phyloP scores from a whole-genome alignment of 1,140 invertebrate species.

The Brachionus paranguensis region DNA sequence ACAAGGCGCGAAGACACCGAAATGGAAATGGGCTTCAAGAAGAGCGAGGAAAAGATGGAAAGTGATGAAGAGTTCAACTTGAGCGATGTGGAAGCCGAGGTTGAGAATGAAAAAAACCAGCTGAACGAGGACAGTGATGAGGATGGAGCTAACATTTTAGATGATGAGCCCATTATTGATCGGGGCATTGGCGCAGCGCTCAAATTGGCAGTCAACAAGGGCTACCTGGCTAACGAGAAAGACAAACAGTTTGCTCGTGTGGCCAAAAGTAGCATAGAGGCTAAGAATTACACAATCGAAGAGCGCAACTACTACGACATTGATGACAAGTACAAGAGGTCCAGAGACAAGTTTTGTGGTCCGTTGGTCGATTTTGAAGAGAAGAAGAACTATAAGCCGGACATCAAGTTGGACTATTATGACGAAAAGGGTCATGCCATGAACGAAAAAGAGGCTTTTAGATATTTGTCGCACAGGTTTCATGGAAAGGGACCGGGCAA shows the following conservation, averaged over 20 bases:
- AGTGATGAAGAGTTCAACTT: conserved; percentile 34
- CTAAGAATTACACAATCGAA: conserved; percentile 87
- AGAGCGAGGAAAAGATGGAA: not conserved
- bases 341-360: conserved; percentile 68
- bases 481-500: conserved; percentile 98
- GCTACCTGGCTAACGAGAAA: conserved; percentile 43
- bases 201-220: conserved; percentile 85
- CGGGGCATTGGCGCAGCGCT: conserved; percentile 84
- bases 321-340: conserved; percentile 64
- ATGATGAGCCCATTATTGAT: conserved; percentile 88
- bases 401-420: conserved; percentile 93
- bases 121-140: conserved; percentile 36
- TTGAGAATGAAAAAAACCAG: conserved; percentile 47
- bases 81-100: conserved; percentile 17
- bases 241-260: not conserved
- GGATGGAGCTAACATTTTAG: conserved; percentile 65
- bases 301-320: conserved; percentile 82
- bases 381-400: conserved; percentile 84
- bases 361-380: conserved; percentile 87
- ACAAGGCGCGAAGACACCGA: conserved; percentile 45
- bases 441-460: conserved; percentile 90
- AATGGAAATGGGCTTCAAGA: not conserved
- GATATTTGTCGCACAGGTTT: conserved; percentile 84
- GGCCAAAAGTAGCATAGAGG: not conserved
- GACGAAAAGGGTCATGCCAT: conserved; percentile 86